Evolutionary conservation across 1,140 invertebrate species (phyloP).

Genomic region (Cryptotermes secundus): DNA sequence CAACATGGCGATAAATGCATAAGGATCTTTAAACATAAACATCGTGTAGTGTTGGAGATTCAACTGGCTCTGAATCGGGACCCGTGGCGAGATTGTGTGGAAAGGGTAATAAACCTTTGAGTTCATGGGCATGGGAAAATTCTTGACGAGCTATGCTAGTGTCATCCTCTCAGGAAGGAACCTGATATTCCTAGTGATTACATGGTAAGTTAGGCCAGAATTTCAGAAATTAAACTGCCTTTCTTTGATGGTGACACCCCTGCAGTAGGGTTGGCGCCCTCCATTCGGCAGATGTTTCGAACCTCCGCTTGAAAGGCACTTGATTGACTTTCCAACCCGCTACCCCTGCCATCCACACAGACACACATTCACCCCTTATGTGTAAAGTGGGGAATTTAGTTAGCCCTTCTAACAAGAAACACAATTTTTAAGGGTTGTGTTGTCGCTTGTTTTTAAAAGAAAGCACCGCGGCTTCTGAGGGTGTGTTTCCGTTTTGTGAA

Average conservation of each 20-base stretch:
- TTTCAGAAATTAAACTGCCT: too few relatives aligned
- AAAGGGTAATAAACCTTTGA: too few relatives aligned
- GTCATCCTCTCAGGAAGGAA: too few relatives aligned
- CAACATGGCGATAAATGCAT: too few relatives aligned
- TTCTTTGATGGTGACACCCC: background rate
- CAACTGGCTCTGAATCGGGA: too few relatives aligned
- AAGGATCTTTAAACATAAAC: too few relatives aligned
- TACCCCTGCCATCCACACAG: background rate
- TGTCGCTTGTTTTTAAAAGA: slow-evolving; percentile 10
- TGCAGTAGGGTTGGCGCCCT: background rate
- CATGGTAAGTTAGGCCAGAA: too few relatives aligned
- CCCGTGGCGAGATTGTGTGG: too few relatives aligned
- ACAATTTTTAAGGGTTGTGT: slow-evolving; percentile 13
- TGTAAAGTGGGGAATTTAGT: slow-evolving; percentile 10
- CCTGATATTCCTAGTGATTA: too few relatives aligned
- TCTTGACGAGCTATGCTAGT: too few relatives aligned
- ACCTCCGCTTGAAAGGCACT: background rate
- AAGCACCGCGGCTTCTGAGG: slow-evolving; percentile 1
- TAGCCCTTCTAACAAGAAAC: background rate
- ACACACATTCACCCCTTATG: background rate
- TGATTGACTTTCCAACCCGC: slow-evolving; percentile 5
- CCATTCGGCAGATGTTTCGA: background rate
- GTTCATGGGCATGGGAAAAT: too few relatives aligned
- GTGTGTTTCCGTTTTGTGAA: slow-evolving; percentile 8
- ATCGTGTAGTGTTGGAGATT: too few relatives aligned